These are phyloP conservation scores for Reinhardtius hippoglossoides DNA, from an alignment of 2,113 vertebrate species.

Conservation along the genomic window DNA sequence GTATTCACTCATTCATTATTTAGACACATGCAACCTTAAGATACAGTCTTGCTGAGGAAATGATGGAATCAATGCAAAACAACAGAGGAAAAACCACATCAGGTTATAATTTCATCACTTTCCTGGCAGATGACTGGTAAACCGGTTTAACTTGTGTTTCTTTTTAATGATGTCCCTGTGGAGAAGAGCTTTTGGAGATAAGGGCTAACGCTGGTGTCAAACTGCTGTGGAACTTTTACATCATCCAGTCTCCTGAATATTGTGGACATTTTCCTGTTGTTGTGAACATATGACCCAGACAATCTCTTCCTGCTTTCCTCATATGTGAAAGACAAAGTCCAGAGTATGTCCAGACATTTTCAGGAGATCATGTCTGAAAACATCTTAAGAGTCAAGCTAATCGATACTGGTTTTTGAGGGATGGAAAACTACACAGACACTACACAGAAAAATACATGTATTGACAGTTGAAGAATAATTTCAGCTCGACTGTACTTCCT, in stretches of 20 bases:
- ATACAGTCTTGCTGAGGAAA: constrained; percentile 8
- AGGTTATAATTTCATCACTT: not conserved
- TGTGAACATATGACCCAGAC: too few species aligned
- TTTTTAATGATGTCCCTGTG: not conserved
- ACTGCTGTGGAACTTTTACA: too few species aligned
- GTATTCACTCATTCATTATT: constrained; percentile 56
- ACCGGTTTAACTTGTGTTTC: not conserved
- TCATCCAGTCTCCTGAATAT: too few species aligned
- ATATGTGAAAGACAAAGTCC: too few species aligned
- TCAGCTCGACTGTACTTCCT: not conserved
- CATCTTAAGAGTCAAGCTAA: not conserved
- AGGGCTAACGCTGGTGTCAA: too few species aligned
- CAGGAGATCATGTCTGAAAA: too few species aligned
- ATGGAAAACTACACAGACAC: not conserved
- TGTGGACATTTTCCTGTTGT: too few species aligned
- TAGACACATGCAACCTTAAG: constrained; percentile 36
- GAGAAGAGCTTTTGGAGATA: too few species aligned
- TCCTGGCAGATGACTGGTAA: too few species aligned
- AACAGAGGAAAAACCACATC: constrained; percentile 20
- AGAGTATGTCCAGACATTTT: too few species aligned
- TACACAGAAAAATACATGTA: too few species aligned
- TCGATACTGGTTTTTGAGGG: not conserved
- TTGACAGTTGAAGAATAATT: not conserved
- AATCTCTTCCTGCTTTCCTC: too few species aligned
- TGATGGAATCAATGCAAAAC: constrained; percentile 41